These are phyloP conservation scores for Chalcosyrphus nemorum DNA, from an alignment of 2,888 invertebrate genomes.

Conservation along the genomic window DNA sequence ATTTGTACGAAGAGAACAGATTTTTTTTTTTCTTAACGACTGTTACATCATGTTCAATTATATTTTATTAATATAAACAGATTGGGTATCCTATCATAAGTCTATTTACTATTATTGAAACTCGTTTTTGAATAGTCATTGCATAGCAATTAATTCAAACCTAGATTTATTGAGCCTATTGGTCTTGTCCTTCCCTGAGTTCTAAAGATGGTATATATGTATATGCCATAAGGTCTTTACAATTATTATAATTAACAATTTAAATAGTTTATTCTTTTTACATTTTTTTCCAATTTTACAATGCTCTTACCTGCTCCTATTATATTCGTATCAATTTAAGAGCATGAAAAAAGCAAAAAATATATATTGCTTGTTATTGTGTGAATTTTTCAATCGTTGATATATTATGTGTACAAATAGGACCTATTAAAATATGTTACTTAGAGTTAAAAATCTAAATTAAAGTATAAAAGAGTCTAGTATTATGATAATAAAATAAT, in stretches of 20 bases:
- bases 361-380: neutral
- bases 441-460: no score
- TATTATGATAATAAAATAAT: no score
- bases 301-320: conserved; percentile 46
- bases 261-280: neutral
- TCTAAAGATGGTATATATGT: neutral
- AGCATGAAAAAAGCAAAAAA: conserved; percentile 15
- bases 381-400: neutral
- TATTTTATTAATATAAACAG: no score
- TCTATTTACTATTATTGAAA: neutral
- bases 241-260: neutral
- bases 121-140: neutral
- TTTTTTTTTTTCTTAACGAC: conserved; percentile 14
- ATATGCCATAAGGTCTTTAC: neutral
- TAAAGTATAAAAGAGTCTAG: no score
- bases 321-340: neutral
- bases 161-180: conserved; percentile 9
- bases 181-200: conserved; percentile 60
- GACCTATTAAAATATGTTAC: no score
- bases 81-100: conserved; percentile 3
- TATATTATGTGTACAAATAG: no score
- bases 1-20: no score
- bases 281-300: neutral
- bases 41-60: no score
- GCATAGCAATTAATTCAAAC: neutral